These are phyloP conservation scores for Coracopsis vasa DNA, from an alignment of 2,113 vertebrate genomes.

Conservation along the genomic window DNA sequence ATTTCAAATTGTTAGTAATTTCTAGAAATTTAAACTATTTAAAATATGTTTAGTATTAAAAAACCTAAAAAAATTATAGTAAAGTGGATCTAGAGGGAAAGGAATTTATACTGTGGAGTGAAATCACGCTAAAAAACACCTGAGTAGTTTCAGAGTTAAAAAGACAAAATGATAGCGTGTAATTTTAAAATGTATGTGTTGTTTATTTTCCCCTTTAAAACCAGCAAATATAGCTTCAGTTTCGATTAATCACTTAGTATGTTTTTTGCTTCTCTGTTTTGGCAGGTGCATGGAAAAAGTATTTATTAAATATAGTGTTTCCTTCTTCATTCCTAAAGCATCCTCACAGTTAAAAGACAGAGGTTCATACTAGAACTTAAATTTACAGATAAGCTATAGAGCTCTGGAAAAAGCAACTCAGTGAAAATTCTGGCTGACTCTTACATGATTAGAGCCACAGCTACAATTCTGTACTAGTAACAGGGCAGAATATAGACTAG, in stretches of 20 bases:
- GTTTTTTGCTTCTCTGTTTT: neutral
- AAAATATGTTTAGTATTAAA: neutral
- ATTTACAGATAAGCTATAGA: slow-evolving; percentile 14
- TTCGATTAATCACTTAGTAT: neutral
- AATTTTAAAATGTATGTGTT: neutral
- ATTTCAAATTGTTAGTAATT: neutral
- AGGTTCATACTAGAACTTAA: neutral
- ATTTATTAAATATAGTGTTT: neutral
- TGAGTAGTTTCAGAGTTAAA: neutral
- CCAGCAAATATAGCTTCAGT: neutral
- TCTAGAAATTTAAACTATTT: neutral
- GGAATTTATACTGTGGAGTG: neutral
- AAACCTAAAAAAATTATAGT: neutral
- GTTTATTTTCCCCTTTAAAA: neutral
- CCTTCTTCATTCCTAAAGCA: neutral
- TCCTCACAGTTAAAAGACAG: neutral
- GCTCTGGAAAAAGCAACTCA: slow-evolving; percentile 8
- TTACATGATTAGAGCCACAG: neutral
- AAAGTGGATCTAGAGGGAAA: neutral
- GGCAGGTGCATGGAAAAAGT: neutral
- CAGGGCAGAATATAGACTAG: neutral
- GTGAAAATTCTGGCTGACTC: neutral
- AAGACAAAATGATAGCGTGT: neutral
- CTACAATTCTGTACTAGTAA: neutral
- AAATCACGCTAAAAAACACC: neutral